These are phyloP conservation scores for Hippasteria phrygiana DNA, from an alignment of 53 echinoderm and acorn worm genomes.

Conservation along the genomic window DNA sequence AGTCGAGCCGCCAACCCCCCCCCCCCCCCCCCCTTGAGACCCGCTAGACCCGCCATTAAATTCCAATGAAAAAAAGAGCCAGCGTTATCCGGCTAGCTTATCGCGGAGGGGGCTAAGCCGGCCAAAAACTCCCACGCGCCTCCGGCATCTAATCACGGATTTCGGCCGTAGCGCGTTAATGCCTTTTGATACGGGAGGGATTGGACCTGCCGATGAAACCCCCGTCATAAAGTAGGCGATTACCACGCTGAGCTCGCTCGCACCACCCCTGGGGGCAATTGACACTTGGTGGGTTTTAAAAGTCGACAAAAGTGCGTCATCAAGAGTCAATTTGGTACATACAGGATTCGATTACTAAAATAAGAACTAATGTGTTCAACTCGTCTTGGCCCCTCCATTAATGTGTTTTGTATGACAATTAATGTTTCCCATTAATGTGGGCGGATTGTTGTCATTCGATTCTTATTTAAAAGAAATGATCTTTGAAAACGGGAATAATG, in stretches of 20 bases:
- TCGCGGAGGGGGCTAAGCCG: neutral
- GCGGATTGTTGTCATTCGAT: too few relatives aligned
- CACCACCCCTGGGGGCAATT: conserved; percentile 17
- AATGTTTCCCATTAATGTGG: too few relatives aligned
- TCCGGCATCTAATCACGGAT: neutral
- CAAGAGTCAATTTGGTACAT: neutral
- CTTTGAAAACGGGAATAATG: too few relatives aligned
- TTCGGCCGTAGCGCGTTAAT: conserved; percentile 7
- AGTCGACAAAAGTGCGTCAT: conserved; percentile 24
- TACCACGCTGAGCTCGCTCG: neutral
- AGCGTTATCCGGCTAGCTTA: neutral
- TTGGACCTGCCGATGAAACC: neutral
- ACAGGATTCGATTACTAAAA: conserved; percentile 5
- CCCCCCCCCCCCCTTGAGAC: neutral
- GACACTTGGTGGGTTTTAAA: conserved; percentile 7
- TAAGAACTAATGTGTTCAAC: neutral
- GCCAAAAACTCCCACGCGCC: conserved; percentile 29
- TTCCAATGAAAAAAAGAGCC: conserved; percentile 12
- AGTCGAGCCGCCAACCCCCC: neutral
- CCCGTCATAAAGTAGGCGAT: neutral
- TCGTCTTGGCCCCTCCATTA: too few relatives aligned
- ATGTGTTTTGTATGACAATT: too few relatives aligned
- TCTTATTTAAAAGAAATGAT: too few relatives aligned
- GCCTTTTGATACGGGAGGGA: conserved; percentile 30
- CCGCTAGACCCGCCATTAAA: conserved; percentile 27